Evolutionary conservation across 2,113 vertebrate species (phyloP).

Genomic region (Nematolebias whitei): DNA sequence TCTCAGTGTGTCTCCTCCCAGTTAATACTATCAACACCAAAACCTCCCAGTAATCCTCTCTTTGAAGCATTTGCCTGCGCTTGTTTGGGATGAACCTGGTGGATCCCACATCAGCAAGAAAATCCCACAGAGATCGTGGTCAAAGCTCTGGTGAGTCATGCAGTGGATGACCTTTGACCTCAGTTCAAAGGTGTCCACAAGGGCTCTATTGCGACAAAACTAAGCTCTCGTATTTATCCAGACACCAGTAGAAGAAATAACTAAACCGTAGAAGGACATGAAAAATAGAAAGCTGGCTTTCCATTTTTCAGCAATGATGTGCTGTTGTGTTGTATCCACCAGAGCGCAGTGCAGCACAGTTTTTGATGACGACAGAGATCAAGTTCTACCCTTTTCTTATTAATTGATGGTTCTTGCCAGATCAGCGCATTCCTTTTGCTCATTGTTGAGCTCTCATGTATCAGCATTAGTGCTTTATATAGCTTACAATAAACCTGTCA

Average conservation of each 20-base stretch:
- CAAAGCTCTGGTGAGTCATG: conserved; percentile 35
- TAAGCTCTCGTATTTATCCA: neutral
- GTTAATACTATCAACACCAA: conserved; percentile 1
- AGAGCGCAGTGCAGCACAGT: conserved; percentile 43
- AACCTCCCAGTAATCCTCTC: neutral
- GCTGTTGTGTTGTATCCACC: conserved; percentile 20
- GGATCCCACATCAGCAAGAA: conserved; percentile 33
- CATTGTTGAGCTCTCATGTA: conserved; percentile 24
- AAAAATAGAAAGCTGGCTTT: neutral
- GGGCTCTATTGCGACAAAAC: conserved; percentile 4
- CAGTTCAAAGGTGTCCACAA: conserved; percentile 8
- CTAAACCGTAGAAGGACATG: neutral
- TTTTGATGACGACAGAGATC: neutral
- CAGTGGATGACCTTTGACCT: conserved; percentile 42
- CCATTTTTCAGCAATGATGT: neutral
- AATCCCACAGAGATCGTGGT: conserved; percentile 36
- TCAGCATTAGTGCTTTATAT: conserved; percentile 28
- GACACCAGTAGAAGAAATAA: neutral
- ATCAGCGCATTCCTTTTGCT: no score
- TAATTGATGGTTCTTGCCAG: neutral
- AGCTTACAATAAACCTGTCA: conserved; percentile 34
- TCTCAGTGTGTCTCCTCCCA: neutral
- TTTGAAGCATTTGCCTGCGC: conserved; percentile 27
- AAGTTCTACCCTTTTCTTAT: neutral
- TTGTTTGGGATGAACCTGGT: conserved; percentile 11